Evolutionary conservation across 92 coral and sea anemone species (phyloP).

Genomic region (Diadumene lineata): DNA sequence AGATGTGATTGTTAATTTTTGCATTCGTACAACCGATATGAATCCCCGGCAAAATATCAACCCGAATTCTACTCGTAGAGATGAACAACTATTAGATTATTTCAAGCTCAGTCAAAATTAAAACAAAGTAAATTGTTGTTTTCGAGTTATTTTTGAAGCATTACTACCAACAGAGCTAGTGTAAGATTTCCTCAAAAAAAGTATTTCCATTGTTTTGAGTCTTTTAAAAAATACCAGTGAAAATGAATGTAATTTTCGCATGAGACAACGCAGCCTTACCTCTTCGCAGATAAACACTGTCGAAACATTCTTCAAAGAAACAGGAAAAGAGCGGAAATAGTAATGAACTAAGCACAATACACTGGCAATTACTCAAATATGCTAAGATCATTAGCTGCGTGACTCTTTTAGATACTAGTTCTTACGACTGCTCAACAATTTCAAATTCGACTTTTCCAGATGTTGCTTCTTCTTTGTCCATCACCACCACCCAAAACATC

Average conservation of each 20-base stretch:
- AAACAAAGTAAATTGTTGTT: not conserved
- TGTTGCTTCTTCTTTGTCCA: conserved; percentile 6
- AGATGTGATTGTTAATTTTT: too few species aligned
- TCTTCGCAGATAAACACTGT: not conserved
- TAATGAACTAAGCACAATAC: not conserved
- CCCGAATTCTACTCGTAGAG: too few species aligned
- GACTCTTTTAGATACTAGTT: not conserved
- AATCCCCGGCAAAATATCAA: too few species aligned
- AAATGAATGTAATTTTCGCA: too few species aligned
- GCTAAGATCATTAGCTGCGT: conserved; percentile 28
- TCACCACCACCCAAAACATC: not conserved
- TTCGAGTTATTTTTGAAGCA: not conserved
- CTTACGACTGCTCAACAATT: conserved; percentile 23
- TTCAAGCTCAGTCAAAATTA: too few species aligned
- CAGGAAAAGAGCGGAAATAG: not conserved
- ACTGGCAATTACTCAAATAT: not conserved
- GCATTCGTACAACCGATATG: too few species aligned
- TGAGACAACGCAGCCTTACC: too few species aligned
- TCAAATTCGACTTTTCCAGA: conserved; percentile 38
- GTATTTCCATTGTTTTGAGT: not conserved
- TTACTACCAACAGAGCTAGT: not conserved
- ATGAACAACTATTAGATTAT: too few species aligned
- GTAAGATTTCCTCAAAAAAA: not conserved
- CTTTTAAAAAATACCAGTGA: too few species aligned
- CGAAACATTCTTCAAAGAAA: not conserved